Evolutionary conservation across 2,797 vertebrate genomes (phyloP), one percentile per base, ranked within the genome.

Genomic region (Siniperca undulata): DNA sequence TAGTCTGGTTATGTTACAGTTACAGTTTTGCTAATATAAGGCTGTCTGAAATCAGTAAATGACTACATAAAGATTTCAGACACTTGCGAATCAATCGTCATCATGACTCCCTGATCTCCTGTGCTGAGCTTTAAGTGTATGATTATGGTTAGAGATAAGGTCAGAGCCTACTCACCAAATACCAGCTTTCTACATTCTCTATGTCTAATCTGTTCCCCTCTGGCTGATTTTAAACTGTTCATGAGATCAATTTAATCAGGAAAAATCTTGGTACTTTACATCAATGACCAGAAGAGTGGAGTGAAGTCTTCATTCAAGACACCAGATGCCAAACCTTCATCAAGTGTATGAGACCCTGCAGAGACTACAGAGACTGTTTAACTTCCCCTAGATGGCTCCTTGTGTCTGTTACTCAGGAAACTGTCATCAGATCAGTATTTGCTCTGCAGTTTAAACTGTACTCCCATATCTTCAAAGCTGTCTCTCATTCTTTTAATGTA

Each of bases 401-500:
- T 78, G 48, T 59, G 58, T 73, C 71, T 74, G 74, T 70, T 66
- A n/a, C 36, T 69, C 40, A 59, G 68, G 24, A 75, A 77, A 46
- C 11, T 70, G 70, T 74, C 74, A 70, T 62, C 74, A 76, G 44
- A 78, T 78, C 50, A 55, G 61, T 66, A 27, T 83, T 77, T 70
- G 36, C 52, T 65, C 7, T 22, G 58, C 55, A 70, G 46, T 80
- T 77, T 70, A 52, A 74, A 46, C 65, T 77, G 13, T 67, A 10
- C 62, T 72, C 59, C 53, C 16, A 17, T 55, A 34, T 77, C 64
- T 79, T 80, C 46, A 74, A 78, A 59, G 46, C 68, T 20, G 55
- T 73, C 68, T 71, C 16, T 78, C 50, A 44, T 75, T 77, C 55
- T 73, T 60, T 76, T 70, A 60, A 78, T 83, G 84, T 83, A 85